Evolutionary conservation across 35 echinoderm and acorn worm species (phyloP).

Genomic region (Apostichopus californicus): DNA sequence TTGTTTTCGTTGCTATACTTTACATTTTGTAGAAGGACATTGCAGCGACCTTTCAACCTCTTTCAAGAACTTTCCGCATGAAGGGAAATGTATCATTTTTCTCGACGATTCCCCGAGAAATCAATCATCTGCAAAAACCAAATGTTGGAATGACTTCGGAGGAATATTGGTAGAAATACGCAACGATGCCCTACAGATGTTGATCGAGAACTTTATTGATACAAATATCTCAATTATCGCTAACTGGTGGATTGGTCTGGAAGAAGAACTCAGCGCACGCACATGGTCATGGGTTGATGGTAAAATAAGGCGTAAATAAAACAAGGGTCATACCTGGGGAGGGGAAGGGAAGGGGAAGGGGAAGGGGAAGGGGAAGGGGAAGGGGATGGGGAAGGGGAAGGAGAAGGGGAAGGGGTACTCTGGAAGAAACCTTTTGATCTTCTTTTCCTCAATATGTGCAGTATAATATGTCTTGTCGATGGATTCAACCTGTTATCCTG

Average conservation of each 20-base stretch:
- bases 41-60: neutral
- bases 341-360: no score
- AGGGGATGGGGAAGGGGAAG: no score
- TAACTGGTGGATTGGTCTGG: constrained; percentile 47
- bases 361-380: no score
- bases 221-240: neutral
- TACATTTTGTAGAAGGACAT: neutral
- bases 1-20: neutral
- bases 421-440: no score
- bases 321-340: no score
- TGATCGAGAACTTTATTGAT: constrained; percentile 29
- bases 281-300: constrained; percentile 37
- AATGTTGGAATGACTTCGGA: neutral
- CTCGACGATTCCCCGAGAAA: constrained; percentile 2
- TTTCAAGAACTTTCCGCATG: neutral
- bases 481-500: no score
- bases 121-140: neutral
- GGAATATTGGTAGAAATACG: constrained; percentile 18
- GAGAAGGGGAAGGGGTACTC: no score
- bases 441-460: no score
- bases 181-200: neutral
- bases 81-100: constrained; percentile 1
- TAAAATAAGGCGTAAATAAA: neutral
- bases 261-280: neutral
- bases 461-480: no score